Conservation (phyloP, 2,888 invertebrate genomes). For the Lumbricus terrestris region DNA sequence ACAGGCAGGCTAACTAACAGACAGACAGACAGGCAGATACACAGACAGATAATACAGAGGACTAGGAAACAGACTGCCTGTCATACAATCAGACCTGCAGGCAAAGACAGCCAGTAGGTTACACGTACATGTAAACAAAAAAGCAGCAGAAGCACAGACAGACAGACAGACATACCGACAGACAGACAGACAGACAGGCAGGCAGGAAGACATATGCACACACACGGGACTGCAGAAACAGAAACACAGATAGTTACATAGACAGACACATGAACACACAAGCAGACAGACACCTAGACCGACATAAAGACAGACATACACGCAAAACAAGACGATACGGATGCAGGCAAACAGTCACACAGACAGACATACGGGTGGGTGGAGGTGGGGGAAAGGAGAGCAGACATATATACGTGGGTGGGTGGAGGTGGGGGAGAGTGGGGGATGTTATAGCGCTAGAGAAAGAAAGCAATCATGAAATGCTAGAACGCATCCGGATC, state of each 20-base stretch:
- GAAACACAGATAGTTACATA: neutral
- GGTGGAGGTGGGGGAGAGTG: neutral
- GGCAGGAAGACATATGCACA: neutral
- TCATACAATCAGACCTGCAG: neutral
- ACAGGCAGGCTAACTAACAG: neutral
- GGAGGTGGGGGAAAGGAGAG: no score
- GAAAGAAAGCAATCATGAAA: constrained; percentile 3
- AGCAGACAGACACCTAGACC: no score
- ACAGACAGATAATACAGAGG: neutral
- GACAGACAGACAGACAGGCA: neutral
- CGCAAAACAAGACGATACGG: no score
- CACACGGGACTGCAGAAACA: no score
- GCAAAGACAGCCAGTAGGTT: neutral
- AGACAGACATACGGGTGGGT: neutral
- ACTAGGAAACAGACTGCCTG: neutral
- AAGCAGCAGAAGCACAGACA: neutral
- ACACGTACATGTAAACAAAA: neutral
- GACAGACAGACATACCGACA: neutral
- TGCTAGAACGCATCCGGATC: neutral
- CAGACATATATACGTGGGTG: no score
- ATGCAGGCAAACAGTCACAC: no score
- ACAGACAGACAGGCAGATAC: neutral
- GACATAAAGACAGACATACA: neutral
- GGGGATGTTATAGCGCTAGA: neutral
- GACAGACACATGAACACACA: neutral